Percentiles rank a stretch among this genome's conserved stretches.
phyloP scores from a whole-genome alignment of 2,797 vertebrate species.

The Thunnus albacares region DNA sequence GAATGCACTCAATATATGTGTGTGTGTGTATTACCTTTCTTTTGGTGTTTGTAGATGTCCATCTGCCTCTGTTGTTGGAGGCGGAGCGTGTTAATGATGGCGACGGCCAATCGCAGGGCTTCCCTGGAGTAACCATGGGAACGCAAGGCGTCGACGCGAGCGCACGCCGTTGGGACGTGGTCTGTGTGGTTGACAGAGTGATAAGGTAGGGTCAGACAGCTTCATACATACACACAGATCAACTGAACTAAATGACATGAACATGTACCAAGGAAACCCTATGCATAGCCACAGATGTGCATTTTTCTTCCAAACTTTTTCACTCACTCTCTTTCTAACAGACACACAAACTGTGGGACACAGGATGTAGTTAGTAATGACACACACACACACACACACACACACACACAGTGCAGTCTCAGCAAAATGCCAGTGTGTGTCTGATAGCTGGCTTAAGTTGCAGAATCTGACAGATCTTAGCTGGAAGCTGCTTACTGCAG shows the following conservation, averaged over 20 bases:
- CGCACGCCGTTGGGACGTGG: slow-evolving; percentile 97
- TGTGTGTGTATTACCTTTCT: slow-evolving; percentile 91
- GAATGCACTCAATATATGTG: not conserved
- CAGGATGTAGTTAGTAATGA: slow-evolving; percentile 3
- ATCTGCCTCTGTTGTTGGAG: slow-evolving; percentile 96
- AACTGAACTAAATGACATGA: not conserved
- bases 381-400: slow-evolving; percentile 26
- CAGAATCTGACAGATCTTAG: slow-evolving; percentile 80
- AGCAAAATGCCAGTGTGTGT: slow-evolving; percentile 71
- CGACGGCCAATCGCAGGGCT: slow-evolving; percentile 94
- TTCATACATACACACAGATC: not conserved
- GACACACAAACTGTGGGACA: slow-evolving; percentile 1
- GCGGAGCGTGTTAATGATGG: slow-evolving; percentile 97
- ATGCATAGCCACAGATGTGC: not conserved
- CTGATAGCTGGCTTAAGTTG: slow-evolving; percentile 81
- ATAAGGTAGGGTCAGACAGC: slow-evolving; percentile 18
- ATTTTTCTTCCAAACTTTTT: slow-evolving; percentile 11
- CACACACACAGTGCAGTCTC: slow-evolving; percentile 45
- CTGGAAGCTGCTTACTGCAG: slow-evolving; percentile 81
- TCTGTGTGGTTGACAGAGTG: slow-evolving; percentile 82
- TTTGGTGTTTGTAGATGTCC: slow-evolving; percentile 99
- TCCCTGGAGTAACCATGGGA: slow-evolving; percentile 98
- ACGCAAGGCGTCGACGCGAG: slow-evolving; percentile 95
- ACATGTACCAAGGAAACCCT: not conserved
- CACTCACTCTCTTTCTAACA: not conserved